These are phyloP conservation scores for Etheostoma perlongum DNA, from an alignment of 2,797 vertebrate species.

Conservation along the genomic window DNA sequence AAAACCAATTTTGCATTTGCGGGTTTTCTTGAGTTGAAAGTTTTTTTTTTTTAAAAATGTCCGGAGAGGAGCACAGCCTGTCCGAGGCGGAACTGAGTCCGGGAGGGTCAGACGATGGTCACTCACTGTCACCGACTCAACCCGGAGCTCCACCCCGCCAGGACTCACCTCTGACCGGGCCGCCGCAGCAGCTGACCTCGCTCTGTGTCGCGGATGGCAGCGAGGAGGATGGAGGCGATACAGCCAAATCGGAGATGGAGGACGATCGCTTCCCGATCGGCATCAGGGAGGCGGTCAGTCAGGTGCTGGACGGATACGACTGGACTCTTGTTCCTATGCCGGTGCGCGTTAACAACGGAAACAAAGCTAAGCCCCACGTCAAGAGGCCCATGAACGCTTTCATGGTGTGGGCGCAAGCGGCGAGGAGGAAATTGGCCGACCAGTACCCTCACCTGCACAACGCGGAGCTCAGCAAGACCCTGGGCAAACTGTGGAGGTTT, in stretches of 20 bases:
- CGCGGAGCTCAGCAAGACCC: slow-evolving; percentile 98
- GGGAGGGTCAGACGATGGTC: slow-evolving; percentile 94
- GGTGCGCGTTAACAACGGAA: slow-evolving; percentile 95
- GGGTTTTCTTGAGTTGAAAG: slow-evolving; percentile 15
- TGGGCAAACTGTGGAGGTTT: slow-evolving; percentile 99
- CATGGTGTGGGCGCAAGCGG: slow-evolving; percentile 98
- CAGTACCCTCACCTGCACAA: slow-evolving; percentile 99
- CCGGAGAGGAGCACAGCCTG: slow-evolving; percentile 94
- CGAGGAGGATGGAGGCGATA: slow-evolving; percentile 66
- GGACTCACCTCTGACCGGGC: slow-evolving; percentile 79
- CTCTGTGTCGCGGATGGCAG: slow-evolving; percentile 77
- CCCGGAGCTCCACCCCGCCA: slow-evolving; percentile 73
- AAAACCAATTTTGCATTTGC: slow-evolving; percentile 4
- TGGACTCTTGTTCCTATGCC: slow-evolving; percentile 99
- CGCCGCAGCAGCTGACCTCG: slow-evolving; percentile 73
- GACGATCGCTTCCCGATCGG: slow-evolving; percentile 97
- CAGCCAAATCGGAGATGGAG: slow-evolving; percentile 88
- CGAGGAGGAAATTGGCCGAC: slow-evolving; percentile 95
- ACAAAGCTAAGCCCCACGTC: slow-evolving; percentile 96
- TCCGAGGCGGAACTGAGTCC: slow-evolving; percentile 98
- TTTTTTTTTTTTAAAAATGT: slow-evolving; percentile 61
- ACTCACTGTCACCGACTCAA: slow-evolving; percentile 91
- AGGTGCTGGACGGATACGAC: slow-evolving; percentile 98
- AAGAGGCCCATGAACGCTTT: slow-evolving; percentile 95
- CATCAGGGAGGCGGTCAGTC: slow-evolving; percentile 97